phyloP scores from a whole-genome alignment of 2,797 vertebrate species.

The Poecilia wingei region DNA sequence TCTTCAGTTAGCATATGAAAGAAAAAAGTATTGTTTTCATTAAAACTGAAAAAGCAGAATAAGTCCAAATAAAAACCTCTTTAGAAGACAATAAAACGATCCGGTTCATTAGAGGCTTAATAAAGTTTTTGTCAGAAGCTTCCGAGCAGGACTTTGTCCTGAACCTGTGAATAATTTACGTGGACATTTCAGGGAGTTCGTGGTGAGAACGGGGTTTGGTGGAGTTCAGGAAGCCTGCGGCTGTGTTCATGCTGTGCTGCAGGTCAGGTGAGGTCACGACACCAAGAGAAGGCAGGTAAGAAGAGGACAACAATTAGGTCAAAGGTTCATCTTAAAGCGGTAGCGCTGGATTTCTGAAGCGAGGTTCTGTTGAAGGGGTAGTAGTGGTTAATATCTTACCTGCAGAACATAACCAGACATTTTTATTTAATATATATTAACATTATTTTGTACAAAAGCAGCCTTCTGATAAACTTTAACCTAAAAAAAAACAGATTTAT shows the following conservation, averaged over 20 bases:
- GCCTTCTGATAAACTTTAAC: neutral
- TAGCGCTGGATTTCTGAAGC: neutral
- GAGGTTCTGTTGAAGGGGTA: neutral
- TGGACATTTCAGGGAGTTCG: neutral
- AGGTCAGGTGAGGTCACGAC: constrained; percentile 62
- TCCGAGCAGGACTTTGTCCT: neutral
- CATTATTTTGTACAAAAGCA: neutral
- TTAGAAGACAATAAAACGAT: neutral
- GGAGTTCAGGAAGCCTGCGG: constrained; percentile 30
- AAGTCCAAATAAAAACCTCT: neutral
- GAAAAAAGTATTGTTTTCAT: no score
- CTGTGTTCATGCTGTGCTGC: constrained; percentile 64
- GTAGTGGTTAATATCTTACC: neutral
- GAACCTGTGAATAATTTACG: neutral
- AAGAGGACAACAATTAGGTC: constrained; percentile 28
- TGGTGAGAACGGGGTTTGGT: constrained; percentile 17
- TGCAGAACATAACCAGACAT: neutral
- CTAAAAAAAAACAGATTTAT: neutral
- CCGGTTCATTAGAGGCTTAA: neutral
- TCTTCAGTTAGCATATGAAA: neutral
- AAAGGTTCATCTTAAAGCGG: constrained; percentile 4
- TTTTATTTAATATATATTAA: neutral
- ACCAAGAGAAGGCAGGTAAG: constrained; percentile 54
- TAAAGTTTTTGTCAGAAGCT: neutral
- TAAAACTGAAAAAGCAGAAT: neutral